Evolutionary conservation across 2,113 vertebrate species (phyloP).

Genomic region (Nerophis ophidion): DNA sequence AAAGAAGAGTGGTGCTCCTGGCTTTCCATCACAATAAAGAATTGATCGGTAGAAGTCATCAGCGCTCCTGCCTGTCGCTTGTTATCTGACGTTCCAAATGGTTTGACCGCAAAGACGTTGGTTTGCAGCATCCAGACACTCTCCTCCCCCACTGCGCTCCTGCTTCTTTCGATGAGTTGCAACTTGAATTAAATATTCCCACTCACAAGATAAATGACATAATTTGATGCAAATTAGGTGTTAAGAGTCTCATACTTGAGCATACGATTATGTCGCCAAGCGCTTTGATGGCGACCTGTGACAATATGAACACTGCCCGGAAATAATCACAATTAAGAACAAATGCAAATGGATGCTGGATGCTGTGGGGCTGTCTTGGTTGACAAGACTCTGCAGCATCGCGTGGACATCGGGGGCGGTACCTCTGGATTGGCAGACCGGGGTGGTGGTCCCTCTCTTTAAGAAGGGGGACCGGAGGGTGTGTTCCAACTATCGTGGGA

Average conservation of each 20-base stretch:
- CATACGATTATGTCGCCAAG: neutral
- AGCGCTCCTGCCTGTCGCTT: constrained; percentile 6
- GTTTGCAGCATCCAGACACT: neutral
- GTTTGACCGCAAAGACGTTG: constrained; percentile 24
- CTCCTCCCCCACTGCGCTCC: too few relatives aligned
- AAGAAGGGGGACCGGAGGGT: too few relatives aligned
- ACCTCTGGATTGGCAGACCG: too few relatives aligned
- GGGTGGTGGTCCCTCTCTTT: too few relatives aligned
- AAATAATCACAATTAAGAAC: too few relatives aligned
- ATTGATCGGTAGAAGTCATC: constrained; percentile 41
- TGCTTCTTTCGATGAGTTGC: neutral
- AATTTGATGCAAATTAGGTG: neutral
- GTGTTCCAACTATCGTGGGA: too few relatives aligned
- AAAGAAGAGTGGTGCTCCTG: neutral
- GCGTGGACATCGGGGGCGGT: too few relatives aligned
- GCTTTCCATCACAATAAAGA: constrained; percentile 36
- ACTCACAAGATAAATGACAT: neutral
- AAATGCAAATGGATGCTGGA: too few relatives aligned
- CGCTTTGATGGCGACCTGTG: too few relatives aligned
- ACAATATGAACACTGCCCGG: neutral
- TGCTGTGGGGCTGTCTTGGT: too few relatives aligned
- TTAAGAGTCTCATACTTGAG: neutral
- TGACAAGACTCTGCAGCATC: too few relatives aligned
- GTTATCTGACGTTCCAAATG: constrained; percentile 30
- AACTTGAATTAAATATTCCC: neutral